These are phyloP conservation scores for Drosophila anomalata DNA, from an alignment of 2,888 invertebrate species.

Conservation along the genomic window DNA sequence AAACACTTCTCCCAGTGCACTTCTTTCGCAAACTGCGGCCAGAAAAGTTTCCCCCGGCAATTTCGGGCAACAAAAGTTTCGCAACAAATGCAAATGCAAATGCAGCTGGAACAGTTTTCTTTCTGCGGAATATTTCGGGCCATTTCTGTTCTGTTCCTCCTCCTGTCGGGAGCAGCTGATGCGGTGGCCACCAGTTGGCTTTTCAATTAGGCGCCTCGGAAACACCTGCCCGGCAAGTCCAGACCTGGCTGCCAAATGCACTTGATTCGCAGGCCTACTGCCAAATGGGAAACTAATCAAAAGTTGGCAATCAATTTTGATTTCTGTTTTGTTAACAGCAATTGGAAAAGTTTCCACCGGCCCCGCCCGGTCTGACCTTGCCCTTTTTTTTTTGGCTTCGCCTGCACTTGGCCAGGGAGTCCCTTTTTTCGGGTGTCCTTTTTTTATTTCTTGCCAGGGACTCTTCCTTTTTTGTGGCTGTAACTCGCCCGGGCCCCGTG, in stretches of 20 bases:
- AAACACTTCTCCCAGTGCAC: slow-evolving; percentile 3
- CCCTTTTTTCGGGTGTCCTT: slow-evolving; percentile 22
- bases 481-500: slow-evolving; percentile 15
- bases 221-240: slow-evolving; percentile 20
- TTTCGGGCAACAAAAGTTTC: slow-evolving; percentile 47
- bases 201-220: slow-evolving; percentile 36
- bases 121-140: slow-evolving; percentile 25
- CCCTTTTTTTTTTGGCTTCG: background rate
- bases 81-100: slow-evolving; percentile 49
- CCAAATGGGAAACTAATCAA: slow-evolving; percentile 46
- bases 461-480: slow-evolving; percentile 4
- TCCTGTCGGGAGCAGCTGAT: slow-evolving; percentile 14
- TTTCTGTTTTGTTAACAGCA: slow-evolving; percentile 46
- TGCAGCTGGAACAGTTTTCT: slow-evolving; percentile 40
- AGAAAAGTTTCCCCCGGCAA: slow-evolving; percentile 64
- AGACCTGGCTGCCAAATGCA: slow-evolving; percentile 13
- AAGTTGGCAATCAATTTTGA: slow-evolving; percentile 54
- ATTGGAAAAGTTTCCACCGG: slow-evolving; percentile 39
- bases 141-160: slow-evolving; percentile 8
- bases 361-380: background rate
- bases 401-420: slow-evolving; percentile 3
- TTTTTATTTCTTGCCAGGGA: slow-evolving; percentile 11
- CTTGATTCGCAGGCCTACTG: slow-evolving; percentile 16
- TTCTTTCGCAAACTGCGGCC: slow-evolving; percentile 37
- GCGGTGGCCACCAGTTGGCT: slow-evolving; percentile 32